phyloP scores from a whole-genome alignment of 2,797 vertebrate species.

The Thamnophis elegans region DNA sequence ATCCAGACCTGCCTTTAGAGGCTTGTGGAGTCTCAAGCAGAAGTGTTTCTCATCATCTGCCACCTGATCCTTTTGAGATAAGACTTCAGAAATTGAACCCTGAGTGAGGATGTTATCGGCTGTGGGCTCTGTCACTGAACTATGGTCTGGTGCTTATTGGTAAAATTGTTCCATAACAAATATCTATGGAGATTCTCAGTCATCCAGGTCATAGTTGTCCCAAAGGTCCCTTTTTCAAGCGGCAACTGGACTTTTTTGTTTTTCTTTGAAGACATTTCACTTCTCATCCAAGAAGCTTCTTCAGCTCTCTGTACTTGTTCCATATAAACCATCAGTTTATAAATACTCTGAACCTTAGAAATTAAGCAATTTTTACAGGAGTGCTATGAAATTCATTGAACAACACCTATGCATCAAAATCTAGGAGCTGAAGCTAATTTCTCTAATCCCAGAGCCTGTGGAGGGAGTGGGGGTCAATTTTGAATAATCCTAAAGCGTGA shows the following conservation, averaged over 20 bases:
- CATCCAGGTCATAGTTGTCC: too few species aligned
- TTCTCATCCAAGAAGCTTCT: too few species aligned
- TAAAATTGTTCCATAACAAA: slow-evolving; percentile 42
- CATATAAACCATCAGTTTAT: neutral
- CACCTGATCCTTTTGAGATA: neutral
- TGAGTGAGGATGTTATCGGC: neutral
- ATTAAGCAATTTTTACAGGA: neutral
- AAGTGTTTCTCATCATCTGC: neutral
- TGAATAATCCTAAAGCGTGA: neutral
- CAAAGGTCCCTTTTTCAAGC: too few species aligned
- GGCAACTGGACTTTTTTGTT: too few species aligned
- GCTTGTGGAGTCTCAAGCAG: neutral
- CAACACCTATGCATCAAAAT: neutral
- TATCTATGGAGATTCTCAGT: too few species aligned
- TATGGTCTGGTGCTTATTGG: slow-evolving; percentile 6
- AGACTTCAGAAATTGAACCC: neutral
- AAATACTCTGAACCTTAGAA: neutral
- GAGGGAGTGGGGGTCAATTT: neutral
- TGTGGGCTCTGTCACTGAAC: neutral
- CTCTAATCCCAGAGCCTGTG: neutral
- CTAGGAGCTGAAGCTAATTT: neutral
- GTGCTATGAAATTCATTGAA: neutral
- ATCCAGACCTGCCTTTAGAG: neutral
- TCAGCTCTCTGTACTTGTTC: neutral
- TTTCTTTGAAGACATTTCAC: too few species aligned